These are phyloP conservation scores for Tyrophagus putrescentiae DNA, from an alignment of 1,140 invertebrate species.

Conservation along the genomic window DNA sequence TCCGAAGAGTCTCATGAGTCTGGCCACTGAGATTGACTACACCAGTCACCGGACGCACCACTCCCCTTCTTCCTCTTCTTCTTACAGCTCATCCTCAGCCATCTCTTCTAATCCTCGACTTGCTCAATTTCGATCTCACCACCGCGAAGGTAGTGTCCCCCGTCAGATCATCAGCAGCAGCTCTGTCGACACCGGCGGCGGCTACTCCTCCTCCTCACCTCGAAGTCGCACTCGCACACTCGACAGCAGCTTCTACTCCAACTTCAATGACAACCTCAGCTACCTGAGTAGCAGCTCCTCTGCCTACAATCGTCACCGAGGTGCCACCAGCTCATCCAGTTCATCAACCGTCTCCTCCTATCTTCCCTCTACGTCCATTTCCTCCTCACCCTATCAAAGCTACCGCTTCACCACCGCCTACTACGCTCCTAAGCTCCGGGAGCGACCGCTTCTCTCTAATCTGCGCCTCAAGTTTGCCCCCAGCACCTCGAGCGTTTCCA, in stretches of 20 bases:
- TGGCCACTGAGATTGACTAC: constrained; percentile 9
- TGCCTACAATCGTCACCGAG: too few relatives aligned
- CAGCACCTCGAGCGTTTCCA: too few relatives aligned
- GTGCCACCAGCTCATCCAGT: too few relatives aligned
- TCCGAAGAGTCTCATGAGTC: constrained; percentile 1
- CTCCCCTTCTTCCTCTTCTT: too few relatives aligned
- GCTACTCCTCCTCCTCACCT: neutral
- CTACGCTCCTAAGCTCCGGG: neutral
- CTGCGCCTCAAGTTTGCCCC: neutral
- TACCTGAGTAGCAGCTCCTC: neutral
- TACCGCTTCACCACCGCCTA: neutral
- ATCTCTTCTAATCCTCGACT: constrained; percentile 1
- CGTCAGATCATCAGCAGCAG: too few relatives aligned
- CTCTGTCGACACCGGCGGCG: too few relatives aligned
- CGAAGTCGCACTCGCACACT: neutral
- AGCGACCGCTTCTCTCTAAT: constrained; percentile 6
- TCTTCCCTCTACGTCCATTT: too few relatives aligned
- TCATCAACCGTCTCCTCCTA: too few relatives aligned
- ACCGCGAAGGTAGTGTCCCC: neutral
- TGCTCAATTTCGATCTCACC: too few relatives aligned
- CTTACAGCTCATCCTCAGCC: too few relatives aligned
- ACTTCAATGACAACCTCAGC: constrained; percentile 6
- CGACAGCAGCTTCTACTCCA: neutral
- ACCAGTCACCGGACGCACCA: too few relatives aligned
- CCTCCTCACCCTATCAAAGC: too few relatives aligned